phyloP scores from a whole-genome alignment of 2,113 vertebrate species.

The Sula dactylatra region DNA sequence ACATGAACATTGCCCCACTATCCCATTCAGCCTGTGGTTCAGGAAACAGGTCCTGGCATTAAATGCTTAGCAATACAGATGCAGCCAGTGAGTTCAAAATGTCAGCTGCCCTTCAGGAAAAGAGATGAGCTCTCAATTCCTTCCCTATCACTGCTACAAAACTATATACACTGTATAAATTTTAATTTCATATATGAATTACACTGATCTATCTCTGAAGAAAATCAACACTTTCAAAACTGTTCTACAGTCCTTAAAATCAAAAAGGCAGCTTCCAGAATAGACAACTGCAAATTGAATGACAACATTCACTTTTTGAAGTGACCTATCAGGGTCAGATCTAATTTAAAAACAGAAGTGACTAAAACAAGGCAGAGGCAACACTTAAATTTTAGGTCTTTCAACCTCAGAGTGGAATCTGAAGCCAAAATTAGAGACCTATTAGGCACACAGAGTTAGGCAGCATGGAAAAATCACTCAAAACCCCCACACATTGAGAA shows the following conservation, averaged over 20 bases:
- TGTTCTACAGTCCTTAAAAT: not conserved
- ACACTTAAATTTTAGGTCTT: not conserved
- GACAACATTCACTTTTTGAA: not conserved
- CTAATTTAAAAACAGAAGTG: not conserved
- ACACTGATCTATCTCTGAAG: not conserved
- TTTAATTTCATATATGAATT: not conserved
- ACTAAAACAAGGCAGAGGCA: not conserved
- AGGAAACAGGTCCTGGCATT: not conserved
- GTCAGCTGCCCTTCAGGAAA: not conserved
- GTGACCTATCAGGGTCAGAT: not conserved
- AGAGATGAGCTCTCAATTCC: not conserved
- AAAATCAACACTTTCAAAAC: not conserved
- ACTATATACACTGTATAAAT: not conserved
- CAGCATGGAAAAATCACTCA: not conserved
- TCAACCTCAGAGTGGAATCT: not conserved
- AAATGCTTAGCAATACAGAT: not conserved
- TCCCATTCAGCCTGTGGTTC: not conserved
- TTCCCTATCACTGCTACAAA: not conserved
- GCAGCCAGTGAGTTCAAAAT: not conserved
- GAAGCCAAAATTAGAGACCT: not conserved
- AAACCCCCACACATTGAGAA: not conserved
- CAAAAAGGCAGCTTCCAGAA: not conserved
- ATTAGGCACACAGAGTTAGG: not conserved
- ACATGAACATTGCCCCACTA: not conserved
- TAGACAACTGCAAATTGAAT: not conserved